Evolutionary conservation across 2,797 vertebrate genomes (phyloP).

Genomic region (Enteromius afrohamiltoni): DNA sequence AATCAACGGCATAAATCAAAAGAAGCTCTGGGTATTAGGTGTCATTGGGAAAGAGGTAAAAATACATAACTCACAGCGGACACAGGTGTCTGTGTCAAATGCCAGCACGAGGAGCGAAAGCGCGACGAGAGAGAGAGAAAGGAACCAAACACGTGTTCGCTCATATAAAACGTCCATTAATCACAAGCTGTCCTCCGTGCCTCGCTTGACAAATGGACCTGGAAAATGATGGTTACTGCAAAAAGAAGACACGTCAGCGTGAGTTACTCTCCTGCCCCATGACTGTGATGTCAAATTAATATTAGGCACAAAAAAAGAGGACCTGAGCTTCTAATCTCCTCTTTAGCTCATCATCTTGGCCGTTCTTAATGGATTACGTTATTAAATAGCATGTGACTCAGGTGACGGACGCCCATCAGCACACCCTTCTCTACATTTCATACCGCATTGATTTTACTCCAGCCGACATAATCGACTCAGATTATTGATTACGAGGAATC

Average conservation of each 20-base stretch:
- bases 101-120: slow-evolving; percentile 45
- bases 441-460: slow-evolving; percentile 36
- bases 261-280: slow-evolving; percentile 50
- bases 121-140: slow-evolving; percentile 30
- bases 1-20: slow-evolving; percentile 63
- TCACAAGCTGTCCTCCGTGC: slow-evolving; percentile 68
- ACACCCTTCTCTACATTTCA: slow-evolving; percentile 41
- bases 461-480: slow-evolving; percentile 52
- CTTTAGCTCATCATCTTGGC: slow-evolving; percentile 42
- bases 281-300: slow-evolving; percentile 63
- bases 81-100: slow-evolving; percentile 64
- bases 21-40: slow-evolving; percentile 62
- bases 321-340: slow-evolving; percentile 48
- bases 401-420: slow-evolving; percentile 44
- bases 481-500: slow-evolving; percentile 60
- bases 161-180: slow-evolving; percentile 71
- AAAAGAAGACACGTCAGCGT: slow-evolving; percentile 63
- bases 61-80: slow-evolving; percentile 67
- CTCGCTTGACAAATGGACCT: slow-evolving; percentile 74
- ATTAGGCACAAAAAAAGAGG: slow-evolving; percentile 47
- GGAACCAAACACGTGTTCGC: slow-evolving; percentile 62
- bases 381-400: slow-evolving; percentile 42
- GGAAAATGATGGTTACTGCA: slow-evolving; percentile 73
- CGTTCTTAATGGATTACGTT: slow-evolving; percentile 57
- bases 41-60: slow-evolving; percentile 61